phyloP scores from a whole-genome alignment of 2,797 vertebrate genomes.

The Trachops cirrhosus region DNA sequence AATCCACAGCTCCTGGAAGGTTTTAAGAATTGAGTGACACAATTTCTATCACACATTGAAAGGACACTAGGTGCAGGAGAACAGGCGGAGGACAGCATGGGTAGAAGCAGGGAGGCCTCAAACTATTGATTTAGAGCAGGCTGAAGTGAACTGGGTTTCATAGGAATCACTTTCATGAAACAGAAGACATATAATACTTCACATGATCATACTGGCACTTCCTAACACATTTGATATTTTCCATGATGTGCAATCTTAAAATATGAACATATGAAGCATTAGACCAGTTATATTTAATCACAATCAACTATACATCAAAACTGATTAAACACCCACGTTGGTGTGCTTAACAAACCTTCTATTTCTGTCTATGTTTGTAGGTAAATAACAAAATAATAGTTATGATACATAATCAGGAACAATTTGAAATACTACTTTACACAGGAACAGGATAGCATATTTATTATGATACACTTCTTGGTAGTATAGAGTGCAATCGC shows the following conservation, averaged over 20 bases:
- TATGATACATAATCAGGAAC: constrained; percentile 9
- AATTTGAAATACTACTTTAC: constrained; percentile 16
- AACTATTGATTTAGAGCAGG: background rate
- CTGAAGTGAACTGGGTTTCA: background rate
- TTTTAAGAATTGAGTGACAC: background rate
- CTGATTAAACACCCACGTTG: constrained; percentile 6
- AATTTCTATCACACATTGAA: background rate
- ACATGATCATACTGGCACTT: background rate
- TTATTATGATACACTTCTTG: background rate
- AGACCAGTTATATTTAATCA: background rate
- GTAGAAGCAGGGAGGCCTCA: background rate
- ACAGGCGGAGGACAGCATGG: background rate
- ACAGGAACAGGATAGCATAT: background rate
- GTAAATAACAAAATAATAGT: constrained; percentile 41
- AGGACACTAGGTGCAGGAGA: background rate
- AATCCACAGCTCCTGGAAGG: background rate
- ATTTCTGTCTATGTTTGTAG: background rate
- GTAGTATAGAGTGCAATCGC: background rate
- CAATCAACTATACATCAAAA: background rate
- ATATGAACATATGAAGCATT: background rate
- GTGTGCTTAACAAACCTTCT: background rate
- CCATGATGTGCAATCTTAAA: background rate
- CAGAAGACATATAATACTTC: background rate
- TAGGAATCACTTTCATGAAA: background rate
- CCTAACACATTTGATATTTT: background rate